These are phyloP conservation scores for Setipinna tenuifilis DNA, from an alignment of 2,797 vertebrate species.

Conservation along the genomic window DNA sequence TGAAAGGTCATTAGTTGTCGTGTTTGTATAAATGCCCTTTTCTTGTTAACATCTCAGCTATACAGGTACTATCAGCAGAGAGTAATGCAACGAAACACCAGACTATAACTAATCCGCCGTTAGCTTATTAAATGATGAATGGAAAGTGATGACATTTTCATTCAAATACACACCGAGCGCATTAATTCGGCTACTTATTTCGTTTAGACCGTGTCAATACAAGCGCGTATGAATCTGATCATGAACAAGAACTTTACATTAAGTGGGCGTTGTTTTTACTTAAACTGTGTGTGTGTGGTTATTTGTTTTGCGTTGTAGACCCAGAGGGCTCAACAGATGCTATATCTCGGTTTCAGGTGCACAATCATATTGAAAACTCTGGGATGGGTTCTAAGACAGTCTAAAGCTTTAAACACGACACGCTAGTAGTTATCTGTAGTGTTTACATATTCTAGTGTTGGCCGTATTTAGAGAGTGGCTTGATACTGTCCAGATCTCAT, in stretches of 20 bases:
- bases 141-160: not conserved
- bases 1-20: not conserved
- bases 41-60: not conserved
- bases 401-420: not conserved
- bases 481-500: constrained; percentile 1
- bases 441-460: not conserved
- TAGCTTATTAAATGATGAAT: not conserved
- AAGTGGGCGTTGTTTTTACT: not conserved
- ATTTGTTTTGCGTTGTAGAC: too few species aligned
- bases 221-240: not conserved
- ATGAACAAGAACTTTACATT: not conserved
- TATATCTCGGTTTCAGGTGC: not conserved
- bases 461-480: not conserved
- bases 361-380: not conserved
- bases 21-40: not conserved
- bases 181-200: not conserved
- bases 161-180: too few species aligned
- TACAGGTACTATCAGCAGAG: not conserved
- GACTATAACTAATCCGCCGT: not conserved
- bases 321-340: too few species aligned
- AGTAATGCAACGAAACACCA: not conserved
- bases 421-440: not conserved
- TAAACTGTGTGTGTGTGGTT: too few species aligned
- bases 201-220: not conserved
- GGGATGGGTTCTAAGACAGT: not conserved